These are phyloP conservation scores for Athene noctua DNA, from an alignment of 2,113 vertebrate species.

Conservation along the genomic window DNA sequence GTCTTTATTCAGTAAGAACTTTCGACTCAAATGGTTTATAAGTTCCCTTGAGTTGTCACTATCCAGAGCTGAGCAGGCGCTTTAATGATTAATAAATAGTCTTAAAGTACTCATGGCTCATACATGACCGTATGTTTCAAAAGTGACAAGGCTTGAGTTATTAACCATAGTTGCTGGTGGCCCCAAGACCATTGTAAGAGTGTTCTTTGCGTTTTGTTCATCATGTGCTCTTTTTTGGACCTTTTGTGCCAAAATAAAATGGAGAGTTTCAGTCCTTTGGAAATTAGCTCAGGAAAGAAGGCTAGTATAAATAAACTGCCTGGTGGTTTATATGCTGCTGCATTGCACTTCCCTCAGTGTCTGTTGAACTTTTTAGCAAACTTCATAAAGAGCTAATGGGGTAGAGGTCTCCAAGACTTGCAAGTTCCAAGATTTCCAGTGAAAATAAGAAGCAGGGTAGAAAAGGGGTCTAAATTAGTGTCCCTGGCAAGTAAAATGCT, in stretches of 20 bases:
- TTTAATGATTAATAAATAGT: background rate
- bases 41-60: background rate
- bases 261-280: background rate
- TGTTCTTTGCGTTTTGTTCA: background rate
- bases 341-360: rapidly evolving
- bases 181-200: background rate
- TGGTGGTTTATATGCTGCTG: background rate
- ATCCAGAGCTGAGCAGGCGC: background rate
- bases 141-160: background rate
- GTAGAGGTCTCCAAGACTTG: background rate
- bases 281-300: background rate
- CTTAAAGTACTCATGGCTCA: background rate
- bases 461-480: background rate
- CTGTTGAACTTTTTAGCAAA: background rate
- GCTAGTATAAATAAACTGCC: background rate
- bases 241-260: background rate
- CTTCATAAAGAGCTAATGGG: background rate
- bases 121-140: background rate
- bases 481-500: background rate
- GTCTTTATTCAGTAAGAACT: background rate
- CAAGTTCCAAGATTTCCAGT: background rate
- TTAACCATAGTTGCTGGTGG: background rate
- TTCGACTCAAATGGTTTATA: background rate
- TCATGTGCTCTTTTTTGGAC: background rate
- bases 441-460: background rate